phyloP scores from a whole-genome alignment of 2,113 vertebrate genomes.

The Sceloporus tristichus region DNA sequence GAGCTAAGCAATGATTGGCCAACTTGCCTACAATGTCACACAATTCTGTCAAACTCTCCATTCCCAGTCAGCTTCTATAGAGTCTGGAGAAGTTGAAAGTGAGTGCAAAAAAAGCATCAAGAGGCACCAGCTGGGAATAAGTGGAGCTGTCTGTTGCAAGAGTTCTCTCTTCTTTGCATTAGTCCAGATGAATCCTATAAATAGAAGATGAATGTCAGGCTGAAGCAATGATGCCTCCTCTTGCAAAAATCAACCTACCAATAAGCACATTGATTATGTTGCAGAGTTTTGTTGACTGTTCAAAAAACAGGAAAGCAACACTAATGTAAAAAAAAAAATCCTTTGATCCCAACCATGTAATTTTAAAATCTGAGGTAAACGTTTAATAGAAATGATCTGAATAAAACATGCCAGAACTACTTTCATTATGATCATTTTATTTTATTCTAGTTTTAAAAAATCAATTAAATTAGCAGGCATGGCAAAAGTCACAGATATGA shows the following conservation, averaged over 20 bases:
- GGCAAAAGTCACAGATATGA: neutral
- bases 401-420: neutral
- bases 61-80: too few relatives aligned
- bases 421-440: neutral
- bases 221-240: neutral
- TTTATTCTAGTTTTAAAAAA: neutral
- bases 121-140: too few relatives aligned
- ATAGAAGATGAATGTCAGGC: neutral
- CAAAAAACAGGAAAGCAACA: neutral
- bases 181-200: too few relatives aligned
- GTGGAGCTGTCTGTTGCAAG: too few relatives aligned
- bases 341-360: neutral
- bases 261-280: slow-evolving; percentile 1
- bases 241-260: neutral
- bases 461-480: neutral
- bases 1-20: too few relatives aligned
- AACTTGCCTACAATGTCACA: too few relatives aligned
- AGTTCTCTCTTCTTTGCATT: too few relatives aligned
- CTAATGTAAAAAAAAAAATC: too few relatives aligned
- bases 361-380: neutral
- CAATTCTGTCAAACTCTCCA: too few relatives aligned
- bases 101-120: too few relatives aligned
- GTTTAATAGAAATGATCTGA: neutral
- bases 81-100: too few relatives aligned
- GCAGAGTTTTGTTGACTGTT: neutral